Percentiles rank a stretch among this genome's conserved stretches.
Evolutionary conservation across 2,113 vertebrate genomes (phyloP).

Genomic region (Clupea harengus): DNA sequence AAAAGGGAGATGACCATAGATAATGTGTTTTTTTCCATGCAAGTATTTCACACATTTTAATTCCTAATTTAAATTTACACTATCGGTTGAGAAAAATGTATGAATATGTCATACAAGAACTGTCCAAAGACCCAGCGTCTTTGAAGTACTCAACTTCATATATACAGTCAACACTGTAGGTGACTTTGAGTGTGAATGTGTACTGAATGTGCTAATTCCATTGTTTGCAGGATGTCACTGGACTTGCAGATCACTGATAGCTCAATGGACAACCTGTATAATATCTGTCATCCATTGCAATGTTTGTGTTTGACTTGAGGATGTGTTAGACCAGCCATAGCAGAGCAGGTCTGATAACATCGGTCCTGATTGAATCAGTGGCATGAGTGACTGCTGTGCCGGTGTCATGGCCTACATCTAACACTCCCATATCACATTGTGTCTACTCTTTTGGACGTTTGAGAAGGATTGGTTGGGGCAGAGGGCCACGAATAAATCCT

Average conservation of each 20-base stretch:
- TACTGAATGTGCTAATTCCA: not conserved
- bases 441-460: not conserved
- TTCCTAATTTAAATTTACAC: no score
- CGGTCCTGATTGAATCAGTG: not conserved
- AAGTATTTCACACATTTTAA: no score
- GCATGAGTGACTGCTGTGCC: not conserved
- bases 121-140: not conserved
- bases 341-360: not conserved
- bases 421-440: not conserved
- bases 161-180: not conserved
- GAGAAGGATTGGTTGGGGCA: not conserved
- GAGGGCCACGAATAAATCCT: slow-evolving; percentile 32
- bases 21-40: no score
- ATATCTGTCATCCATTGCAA: not conserved
- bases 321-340: not conserved
- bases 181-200: not conserved
- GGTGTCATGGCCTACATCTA: slow-evolving; percentile 5
- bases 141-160: not conserved
- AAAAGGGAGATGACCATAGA: no score
- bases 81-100: no score
- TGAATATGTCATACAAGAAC: not conserved
- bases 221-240: not conserved
- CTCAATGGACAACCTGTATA: not conserved
- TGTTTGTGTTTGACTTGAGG: not conserved
- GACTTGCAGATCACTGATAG: not conserved